These are phyloP conservation scores for Stenchaetothrips biformis DNA, from an alignment of 2,888 invertebrate genomes.

Conservation along the genomic window DNA sequence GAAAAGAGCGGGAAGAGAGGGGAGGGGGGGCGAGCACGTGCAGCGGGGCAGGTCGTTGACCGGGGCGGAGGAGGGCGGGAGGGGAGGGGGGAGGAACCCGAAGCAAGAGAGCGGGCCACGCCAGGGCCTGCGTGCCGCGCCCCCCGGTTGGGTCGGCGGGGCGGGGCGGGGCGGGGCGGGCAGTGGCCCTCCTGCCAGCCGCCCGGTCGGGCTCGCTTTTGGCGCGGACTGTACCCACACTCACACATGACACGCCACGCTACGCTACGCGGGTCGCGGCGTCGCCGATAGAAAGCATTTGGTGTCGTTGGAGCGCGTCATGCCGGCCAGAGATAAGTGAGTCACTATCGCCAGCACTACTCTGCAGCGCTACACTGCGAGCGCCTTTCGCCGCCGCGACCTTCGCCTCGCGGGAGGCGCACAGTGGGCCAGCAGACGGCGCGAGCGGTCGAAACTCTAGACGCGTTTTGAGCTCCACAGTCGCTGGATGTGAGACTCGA, in stretches of 20 bases:
- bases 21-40: constrained; percentile 36
- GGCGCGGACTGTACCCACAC: background rate
- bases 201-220: background rate
- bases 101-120: constrained; percentile 26
- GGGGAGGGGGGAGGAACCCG: constrained; percentile 27
- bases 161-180: background rate
- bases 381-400: no score
- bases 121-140: background rate
- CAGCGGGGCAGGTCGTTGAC: constrained; percentile 36
- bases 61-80: constrained; percentile 31
- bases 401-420: no score
- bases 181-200: background rate
- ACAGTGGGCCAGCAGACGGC: no score
- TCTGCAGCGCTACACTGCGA: background rate
- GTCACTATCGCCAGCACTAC: background rate
- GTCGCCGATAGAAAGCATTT: background rate
- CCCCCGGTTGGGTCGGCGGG: background rate
- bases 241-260: background rate
- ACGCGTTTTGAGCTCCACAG: no score
- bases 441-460: no score
- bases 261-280: constrained; percentile 10
- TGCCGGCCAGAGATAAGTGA: background rate
- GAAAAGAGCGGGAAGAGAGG: constrained; percentile 34
- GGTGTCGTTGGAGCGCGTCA: constrained; percentile 21
- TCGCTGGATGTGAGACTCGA: no score